Evolutionary conservation across 2,888 invertebrate genomes (phyloP).

Genomic region (Tribolium freemani): DNA sequence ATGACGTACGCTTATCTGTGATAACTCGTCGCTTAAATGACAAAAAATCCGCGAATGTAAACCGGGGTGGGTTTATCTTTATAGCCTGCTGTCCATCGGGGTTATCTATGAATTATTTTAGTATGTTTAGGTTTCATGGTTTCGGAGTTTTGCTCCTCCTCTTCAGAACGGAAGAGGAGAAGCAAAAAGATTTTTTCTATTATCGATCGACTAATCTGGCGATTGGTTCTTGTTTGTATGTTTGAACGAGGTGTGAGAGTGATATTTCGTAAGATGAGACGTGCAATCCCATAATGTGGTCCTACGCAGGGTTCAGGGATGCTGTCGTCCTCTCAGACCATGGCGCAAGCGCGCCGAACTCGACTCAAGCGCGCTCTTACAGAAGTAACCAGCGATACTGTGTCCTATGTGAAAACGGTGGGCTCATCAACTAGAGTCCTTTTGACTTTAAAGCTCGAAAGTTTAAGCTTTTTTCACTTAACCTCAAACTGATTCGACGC

Average conservation of each 20-base stretch:
- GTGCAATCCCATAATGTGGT: constrained; percentile 45
- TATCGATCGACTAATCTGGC: constrained; percentile 19
- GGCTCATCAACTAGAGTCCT: constrained; percentile 59
- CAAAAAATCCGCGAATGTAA: constrained; percentile 8
- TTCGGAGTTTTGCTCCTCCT: constrained; percentile 27
- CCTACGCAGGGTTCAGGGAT: constrained; percentile 77
- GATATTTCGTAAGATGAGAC: constrained; percentile 37
- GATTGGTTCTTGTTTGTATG: constrained; percentile 23
- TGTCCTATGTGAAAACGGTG: constrained; percentile 92
- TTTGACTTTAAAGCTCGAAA: constrained; percentile 58
- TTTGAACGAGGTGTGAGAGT: constrained; percentile 35
- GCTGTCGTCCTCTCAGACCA: constrained; percentile 91
- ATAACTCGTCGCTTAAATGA: constrained; percentile 12
- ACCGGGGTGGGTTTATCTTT: constrained; percentile 27
- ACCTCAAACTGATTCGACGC: constrained; percentile 53
- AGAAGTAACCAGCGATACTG: constrained; percentile 89
- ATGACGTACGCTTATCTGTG: constrained; percentile 30
- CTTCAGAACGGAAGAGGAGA: constrained; percentile 2
- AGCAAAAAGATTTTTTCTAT: constrained; percentile 10
- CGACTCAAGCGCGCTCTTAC: constrained; percentile 91
- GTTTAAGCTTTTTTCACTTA: constrained; percentile 57
- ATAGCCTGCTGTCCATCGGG: constrained; percentile 2
- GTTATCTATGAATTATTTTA: constrained; percentile 15
- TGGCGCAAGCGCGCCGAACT: constrained; percentile 89
- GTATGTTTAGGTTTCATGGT: constrained; percentile 6